These are phyloP conservation scores for Caenorhabditis plicata DNA, from an alignment of 2,888 invertebrate species.

Conservation along the genomic window DNA sequence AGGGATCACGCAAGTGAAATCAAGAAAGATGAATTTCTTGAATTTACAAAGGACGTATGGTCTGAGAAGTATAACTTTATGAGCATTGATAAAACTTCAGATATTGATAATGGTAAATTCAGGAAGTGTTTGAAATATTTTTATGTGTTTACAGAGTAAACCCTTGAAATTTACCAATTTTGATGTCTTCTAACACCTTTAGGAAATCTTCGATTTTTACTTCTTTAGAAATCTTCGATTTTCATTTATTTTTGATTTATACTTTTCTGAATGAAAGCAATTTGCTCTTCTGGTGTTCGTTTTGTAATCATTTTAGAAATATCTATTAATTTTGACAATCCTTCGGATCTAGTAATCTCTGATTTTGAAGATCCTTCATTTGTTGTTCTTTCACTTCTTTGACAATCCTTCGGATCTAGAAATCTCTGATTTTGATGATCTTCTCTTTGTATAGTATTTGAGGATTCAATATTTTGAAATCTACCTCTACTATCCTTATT, in stretches of 20 bases:
- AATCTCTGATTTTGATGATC: too few relatives aligned
- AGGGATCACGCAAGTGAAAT: conserved; percentile 13
- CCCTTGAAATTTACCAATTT: conserved; percentile 1
- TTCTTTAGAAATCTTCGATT: too few relatives aligned
- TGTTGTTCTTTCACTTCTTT: too few relatives aligned
- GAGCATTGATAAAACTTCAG: conserved; percentile 32
- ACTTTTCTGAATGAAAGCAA: too few relatives aligned
- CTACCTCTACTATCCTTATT: conserved; percentile 7
- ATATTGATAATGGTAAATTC: conserved; percentile 17
- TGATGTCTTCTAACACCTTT: background rate
- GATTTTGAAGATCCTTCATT: too few relatives aligned
- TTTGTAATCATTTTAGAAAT: too few relatives aligned
- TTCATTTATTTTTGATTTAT: too few relatives aligned
- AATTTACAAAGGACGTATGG: conserved; percentile 19
- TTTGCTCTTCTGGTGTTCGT: too few relatives aligned
- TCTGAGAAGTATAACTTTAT: conserved; percentile 27
- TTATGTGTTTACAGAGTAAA: background rate
- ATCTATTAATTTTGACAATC: too few relatives aligned
- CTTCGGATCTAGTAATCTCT: too few relatives aligned
- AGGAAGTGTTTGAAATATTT: conserved; percentile 33
- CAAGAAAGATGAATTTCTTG: conserved; percentile 28
- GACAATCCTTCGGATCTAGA: conserved; percentile 8
- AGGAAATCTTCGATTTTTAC: background rate
- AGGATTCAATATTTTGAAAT: conserved; percentile 4
- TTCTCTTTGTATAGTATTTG: too few relatives aligned